A percentile compares a stretch with the other conserved stretches of the same genome.
These are phyloP conservation scores for Schrankia costaestrigalis DNA, from an alignment of 2,888 invertebrate genomes.

Conservation along the genomic window DNA sequence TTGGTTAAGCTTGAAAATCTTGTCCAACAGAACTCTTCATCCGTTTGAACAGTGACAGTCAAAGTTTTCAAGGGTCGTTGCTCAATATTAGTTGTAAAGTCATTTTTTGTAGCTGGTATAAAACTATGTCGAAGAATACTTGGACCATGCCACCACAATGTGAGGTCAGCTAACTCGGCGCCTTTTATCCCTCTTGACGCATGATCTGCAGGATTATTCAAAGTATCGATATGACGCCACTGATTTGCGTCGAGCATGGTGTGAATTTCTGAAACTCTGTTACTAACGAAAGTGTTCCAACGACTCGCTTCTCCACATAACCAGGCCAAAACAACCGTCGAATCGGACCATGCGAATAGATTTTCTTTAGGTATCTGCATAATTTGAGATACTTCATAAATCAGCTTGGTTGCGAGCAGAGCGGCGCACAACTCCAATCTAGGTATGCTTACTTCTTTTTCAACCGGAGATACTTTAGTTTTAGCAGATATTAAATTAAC, in stretches of 20 bases:
- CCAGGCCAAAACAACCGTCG: conserved; percentile 5
- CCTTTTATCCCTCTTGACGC: neutral
- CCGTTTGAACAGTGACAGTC: neutral
- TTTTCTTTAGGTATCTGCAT: neutral
- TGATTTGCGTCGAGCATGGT: neutral
- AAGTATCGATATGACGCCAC: neutral
- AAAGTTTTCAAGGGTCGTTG: neutral
- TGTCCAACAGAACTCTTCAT: conserved; percentile 7
- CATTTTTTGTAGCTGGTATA: neutral
- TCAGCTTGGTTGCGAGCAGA: conserved; percentile 5
- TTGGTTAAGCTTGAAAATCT: conserved; percentile 3
- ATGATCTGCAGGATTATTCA: conserved; percentile 3
- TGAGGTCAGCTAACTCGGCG: neutral
- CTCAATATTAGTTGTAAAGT: conserved; percentile 5
- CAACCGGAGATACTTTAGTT: conserved; percentile 7
- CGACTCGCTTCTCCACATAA: neutral
- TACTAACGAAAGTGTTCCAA: conserved; percentile 3
- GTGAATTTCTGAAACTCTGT: neutral
- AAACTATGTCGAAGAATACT: neutral
- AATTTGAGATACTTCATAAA: conserved; percentile 1
- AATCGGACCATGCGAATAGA: conserved; percentile 4
- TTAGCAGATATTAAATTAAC: conserved; percentile 2
- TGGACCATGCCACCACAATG: conserved; percentile 5
- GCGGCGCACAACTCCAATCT: conserved; percentile 11
- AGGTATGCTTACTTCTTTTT: conserved; percentile 3